Conservation (phyloP, 2,888 invertebrate genomes). For the Lasioglossum oenotherae region DNA sequence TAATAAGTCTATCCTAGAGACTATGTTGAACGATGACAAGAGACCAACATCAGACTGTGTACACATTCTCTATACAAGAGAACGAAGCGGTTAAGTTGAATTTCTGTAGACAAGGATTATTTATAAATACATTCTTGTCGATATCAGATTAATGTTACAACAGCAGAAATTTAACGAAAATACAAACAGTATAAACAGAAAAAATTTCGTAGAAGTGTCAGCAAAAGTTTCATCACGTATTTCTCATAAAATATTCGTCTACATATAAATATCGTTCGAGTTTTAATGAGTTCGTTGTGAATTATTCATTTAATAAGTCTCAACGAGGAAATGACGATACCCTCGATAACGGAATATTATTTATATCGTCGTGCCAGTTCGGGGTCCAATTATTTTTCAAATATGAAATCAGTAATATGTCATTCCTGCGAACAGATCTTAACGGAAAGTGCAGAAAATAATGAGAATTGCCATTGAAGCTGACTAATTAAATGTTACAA, state of each 20-base stretch:
- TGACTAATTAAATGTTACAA: conserved; percentile 51
- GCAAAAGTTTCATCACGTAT: not conserved
- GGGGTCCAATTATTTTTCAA: not conserved
- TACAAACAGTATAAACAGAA: not conserved
- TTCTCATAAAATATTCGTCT: not conserved
- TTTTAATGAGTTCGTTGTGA: not conserved
- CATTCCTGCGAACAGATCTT: not conserved
- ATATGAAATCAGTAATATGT: not conserved
- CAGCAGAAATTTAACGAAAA: not conserved
- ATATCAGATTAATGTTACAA: not conserved
- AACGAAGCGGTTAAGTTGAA: no score
- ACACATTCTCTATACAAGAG: no score
- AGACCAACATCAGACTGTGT: not conserved
- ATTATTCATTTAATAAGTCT: not conserved
- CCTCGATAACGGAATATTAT: not conserved
- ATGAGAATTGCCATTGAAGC: conserved; percentile 14
- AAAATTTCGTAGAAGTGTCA: not conserved
- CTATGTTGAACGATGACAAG: not conserved
- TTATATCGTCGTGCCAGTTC: not conserved
- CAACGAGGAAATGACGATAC: not conserved
- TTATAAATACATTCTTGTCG: no score
- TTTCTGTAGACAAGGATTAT: no score
- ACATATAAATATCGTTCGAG: not conserved
- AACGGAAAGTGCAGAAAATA: conserved; percentile 9
- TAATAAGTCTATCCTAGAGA: not conserved